Evolutionary conservation across 2,888 invertebrate species (phyloP).

Genomic region (Leptodirus hochenwartii): DNA sequence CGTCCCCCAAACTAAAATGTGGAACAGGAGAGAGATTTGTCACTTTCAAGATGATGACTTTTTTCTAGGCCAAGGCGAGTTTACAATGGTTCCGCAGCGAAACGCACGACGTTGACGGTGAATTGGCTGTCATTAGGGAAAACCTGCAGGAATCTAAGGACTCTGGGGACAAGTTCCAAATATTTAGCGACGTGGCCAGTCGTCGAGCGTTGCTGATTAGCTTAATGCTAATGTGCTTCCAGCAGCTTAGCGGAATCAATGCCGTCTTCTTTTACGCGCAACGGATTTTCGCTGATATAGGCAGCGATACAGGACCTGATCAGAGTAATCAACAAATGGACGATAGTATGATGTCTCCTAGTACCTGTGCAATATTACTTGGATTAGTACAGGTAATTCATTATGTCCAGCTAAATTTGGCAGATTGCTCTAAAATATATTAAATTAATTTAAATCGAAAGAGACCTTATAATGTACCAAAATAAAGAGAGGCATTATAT

Average conservation of each 20-base stretch:
- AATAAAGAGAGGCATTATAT: too few species aligned
- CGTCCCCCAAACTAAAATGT: too few species aligned
- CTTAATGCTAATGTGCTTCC: constrained; percentile 28
- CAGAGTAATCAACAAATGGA: too few species aligned
- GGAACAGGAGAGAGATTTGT: too few species aligned
- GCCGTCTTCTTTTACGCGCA: constrained; percentile 24
- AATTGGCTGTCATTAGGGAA: constrained; percentile 25
- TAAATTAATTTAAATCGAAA: too few species aligned
- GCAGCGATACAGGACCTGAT: too few species aligned
- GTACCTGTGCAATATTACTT: constrained; percentile 26
- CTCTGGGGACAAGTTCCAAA: background rate
- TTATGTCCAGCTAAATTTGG: too few species aligned
- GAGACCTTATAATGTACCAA: too few species aligned
- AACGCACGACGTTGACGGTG: constrained; percentile 35
- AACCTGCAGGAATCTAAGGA: constrained; percentile 1
- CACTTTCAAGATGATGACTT: too few species aligned
- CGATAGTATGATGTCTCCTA: constrained; percentile 17
- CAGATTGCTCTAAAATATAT: too few species aligned
- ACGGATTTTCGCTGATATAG: constrained; percentile 22
- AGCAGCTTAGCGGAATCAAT: constrained; percentile 26
- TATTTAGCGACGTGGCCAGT: too few species aligned
- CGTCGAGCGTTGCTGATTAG: constrained; percentile 19
- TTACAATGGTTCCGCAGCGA: constrained; percentile 42
- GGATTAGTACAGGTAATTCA: constrained; percentile 26
- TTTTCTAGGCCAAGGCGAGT: constrained; percentile 42